Evolutionary conservation across 2,888 invertebrate species (phyloP).

Genomic region (Catocala nupta): DNA sequence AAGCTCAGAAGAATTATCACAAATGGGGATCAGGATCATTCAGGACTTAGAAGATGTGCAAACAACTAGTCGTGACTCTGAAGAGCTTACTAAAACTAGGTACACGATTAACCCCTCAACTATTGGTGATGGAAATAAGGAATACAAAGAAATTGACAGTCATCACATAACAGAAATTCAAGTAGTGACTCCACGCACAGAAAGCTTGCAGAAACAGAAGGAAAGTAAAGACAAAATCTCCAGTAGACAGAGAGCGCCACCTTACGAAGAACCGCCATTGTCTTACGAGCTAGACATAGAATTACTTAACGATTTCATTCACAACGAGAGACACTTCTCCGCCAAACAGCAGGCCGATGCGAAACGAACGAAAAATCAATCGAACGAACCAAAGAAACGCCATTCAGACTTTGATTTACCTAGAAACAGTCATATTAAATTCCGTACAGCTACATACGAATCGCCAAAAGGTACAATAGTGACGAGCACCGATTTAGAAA

Average conservation of each 20-base stretch:
- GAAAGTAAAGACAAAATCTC: conserved; percentile 72
- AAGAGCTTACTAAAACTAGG: conserved; percentile 79
- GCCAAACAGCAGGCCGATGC: conserved; percentile 76
- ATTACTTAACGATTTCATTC: conserved; percentile 81
- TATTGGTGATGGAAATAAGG: conserved; percentile 77
- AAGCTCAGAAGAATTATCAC: conserved; percentile 77
- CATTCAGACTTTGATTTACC: conserved; percentile 85
- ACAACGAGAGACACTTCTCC: conserved; percentile 80
- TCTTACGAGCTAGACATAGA: conserved; percentile 81
- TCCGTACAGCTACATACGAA: conserved; percentile 89
- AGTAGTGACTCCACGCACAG: conserved; percentile 87
- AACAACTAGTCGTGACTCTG: conserved; percentile 65
- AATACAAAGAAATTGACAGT: conserved; percentile 58
- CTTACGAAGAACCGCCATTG: conserved; percentile 71
- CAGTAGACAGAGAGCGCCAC: conserved; percentile 76
- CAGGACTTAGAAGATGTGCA: conserved; percentile 79
- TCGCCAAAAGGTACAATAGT: conserved; percentile 86
- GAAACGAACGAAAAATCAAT: conserved; percentile 75
- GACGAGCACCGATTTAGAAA: conserved; percentile 84
- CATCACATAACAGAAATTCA: conserved; percentile 91
- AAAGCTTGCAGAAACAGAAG: conserved; percentile 66
- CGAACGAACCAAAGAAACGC: conserved; percentile 82
- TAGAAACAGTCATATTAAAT: conserved; percentile 87
- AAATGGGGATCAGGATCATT: conserved; percentile 77
- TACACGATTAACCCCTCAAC: conserved; percentile 78